Conservation (phyloP, 2,113 vertebrate species). For the Amphiprion ocellaris region DNA sequence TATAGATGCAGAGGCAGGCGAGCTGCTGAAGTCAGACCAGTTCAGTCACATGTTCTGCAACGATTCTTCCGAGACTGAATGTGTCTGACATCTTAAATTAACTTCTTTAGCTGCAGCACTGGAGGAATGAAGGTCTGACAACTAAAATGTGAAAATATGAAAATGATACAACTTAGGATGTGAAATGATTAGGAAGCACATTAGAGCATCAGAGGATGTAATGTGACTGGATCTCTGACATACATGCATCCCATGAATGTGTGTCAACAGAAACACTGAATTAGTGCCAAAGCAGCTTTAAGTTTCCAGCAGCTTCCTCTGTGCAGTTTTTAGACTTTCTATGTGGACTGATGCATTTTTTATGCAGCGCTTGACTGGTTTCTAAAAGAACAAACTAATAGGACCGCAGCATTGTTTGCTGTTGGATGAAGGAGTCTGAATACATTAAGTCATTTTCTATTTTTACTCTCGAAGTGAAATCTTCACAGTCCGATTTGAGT, state of each 20-base stretch:
- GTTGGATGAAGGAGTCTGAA: no score
- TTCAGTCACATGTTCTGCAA: neutral
- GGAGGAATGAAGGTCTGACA: neutral
- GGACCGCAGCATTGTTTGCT: no score
- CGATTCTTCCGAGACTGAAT: no score
- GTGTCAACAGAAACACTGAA: neutral
- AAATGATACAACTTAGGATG: no score
- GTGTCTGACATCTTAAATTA: no score
- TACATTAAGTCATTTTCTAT: no score
- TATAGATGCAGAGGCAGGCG: constrained; percentile 54
- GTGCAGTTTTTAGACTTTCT: neutral
- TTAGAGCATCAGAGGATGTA: no score
- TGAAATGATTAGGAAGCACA: no score
- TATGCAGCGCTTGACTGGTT: neutral
- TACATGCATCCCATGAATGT: neutral
- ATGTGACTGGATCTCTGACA: neutral
- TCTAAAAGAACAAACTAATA: neutral
- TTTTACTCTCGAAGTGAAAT: no score
- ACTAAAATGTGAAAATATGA: no score
- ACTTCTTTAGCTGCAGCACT: no score
- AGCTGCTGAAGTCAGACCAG: constrained; percentile 18
- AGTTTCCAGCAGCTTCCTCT: neutral
- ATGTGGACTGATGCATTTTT: neutral
- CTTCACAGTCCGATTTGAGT: no score
- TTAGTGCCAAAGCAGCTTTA: neutral